Evolutionary conservation across 2,888 invertebrate species (phyloP), one percentile per base, ranked within the genome.

Genomic region (Bimastos eiseni): DNA sequence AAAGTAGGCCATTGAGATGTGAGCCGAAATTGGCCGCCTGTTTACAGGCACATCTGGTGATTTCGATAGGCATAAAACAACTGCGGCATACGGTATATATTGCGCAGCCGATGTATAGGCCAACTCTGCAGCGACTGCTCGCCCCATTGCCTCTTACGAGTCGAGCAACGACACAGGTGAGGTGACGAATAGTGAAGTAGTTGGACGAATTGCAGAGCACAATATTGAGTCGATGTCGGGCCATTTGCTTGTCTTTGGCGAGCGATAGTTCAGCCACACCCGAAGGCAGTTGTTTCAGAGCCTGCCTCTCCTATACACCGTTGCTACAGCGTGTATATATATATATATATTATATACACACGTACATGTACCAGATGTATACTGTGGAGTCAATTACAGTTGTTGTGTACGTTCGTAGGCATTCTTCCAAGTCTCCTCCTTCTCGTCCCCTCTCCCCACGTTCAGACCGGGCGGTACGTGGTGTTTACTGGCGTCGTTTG

Each of bases 31-130:
- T 70, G 70, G 70, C 70, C 70, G 70, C 30, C 70, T 70, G n/a
- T 70, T 70, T 5, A 70, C n/a, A 70, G n/a, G 70, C 70, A 3
- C 70, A 70, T 70, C 70, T 70, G 70, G 70, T n/a, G n/a, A 6
- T n/a, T 70, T 70, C 70, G 70, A 70, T n/a, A n/a, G 70, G 70
- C 70, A 70, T 70, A 70, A 70, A 70, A n/a, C n/a, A n/a, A 70
- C 70, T n/a, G 70, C 70, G 11, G 70, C 70, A 70, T n/a, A 70
- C 30, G 70, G 70, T 11, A 24, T n/a, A 70, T n/a, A 21, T 24
- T 41, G 41, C 41, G 70, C 70, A 8, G 13, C 70, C 70, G 70
- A 70, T 11, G 70, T 11, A 6, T 30, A 70, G 70, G 70, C 70
- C 70, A 0, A 70, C 8, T 11, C 41, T 15, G 41, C 6, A 41